Evolutionary conservation across 2,113 vertebrate genomes (phyloP), one percentile per base, ranked within the genome.

Genomic region (Corynorhinus townsendii): DNA sequence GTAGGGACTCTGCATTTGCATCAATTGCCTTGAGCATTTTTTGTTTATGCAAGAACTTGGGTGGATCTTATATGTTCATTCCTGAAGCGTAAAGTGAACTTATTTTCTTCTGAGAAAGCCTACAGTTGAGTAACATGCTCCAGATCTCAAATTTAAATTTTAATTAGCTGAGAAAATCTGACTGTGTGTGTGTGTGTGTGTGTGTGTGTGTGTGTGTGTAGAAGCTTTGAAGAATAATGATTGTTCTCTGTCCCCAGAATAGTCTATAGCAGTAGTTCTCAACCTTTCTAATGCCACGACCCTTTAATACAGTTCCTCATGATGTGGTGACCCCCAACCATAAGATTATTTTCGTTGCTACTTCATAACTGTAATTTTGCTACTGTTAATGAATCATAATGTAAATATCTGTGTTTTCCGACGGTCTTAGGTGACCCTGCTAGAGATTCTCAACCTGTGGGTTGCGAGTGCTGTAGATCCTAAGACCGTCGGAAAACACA

Each of bases 111-210:
- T 86, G 80, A 93, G 81, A 93, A 66, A 96, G n/a, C 4, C 43
- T 93, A 64, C 2, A 62, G 56, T 38, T 86, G 86, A 85, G 43
- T 86, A 89, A 93, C 35, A 40, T 76, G 24, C 45, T 95, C 96
- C 45, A 40, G 64, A 90, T 90, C 75, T 96, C 71, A 81, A 52
- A 69, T 90, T 96, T 91, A 47, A 73, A 91, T 96, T 94, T 56
- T 72, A 89, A 91, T 86, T 86, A 93, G 30, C 17, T 94, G 77
- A 80, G 90, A 54, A 15, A 26, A 90, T 83, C 47, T 80, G 11
- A 73, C 7, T 45, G 1, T 72, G 20, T 38, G 68, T 71, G 10
- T 40, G 2, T 80, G 49, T 80, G 28, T 54, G 33, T 80, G 73
- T 76, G 45, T n/a, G 43, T 47, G 43, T 52, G 11, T 35, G 3